phyloP scores from a whole-genome alignment of 2,888 invertebrate genomes.

The Euclidia mi region DNA sequence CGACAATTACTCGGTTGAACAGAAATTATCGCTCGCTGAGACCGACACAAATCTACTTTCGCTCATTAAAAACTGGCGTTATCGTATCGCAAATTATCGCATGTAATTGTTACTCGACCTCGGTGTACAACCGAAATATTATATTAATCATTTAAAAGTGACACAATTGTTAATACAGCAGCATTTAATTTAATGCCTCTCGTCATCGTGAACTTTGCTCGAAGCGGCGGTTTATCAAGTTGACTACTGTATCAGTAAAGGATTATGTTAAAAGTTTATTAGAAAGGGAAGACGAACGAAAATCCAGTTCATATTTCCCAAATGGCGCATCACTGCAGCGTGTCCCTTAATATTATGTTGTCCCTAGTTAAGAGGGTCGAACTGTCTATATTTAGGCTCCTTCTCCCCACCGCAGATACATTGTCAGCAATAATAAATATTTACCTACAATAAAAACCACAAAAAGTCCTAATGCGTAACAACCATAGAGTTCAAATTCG shows the following conservation, averaged over 20 bases:
- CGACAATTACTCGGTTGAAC: slow-evolving; percentile 85
- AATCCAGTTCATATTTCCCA: slow-evolving; percentile 52
- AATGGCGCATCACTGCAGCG: slow-evolving; percentile 47
- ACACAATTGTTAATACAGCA: neutral
- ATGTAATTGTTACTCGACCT: slow-evolving; percentile 65
- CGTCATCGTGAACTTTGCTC: neutral
- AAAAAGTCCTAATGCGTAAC: slow-evolving; percentile 53
- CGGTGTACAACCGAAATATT: slow-evolving; percentile 22
- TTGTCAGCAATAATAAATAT: slow-evolving; percentile 79
- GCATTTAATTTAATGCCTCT: neutral
- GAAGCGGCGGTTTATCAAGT: slow-evolving; percentile 3
- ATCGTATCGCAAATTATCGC: slow-evolving; percentile 81
- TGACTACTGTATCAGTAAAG: slow-evolving; percentile 10
- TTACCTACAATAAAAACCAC: slow-evolving; percentile 67
- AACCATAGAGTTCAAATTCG: slow-evolving; percentile 60
- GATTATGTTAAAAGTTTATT: slow-evolving; percentile 15
- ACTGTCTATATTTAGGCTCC: slow-evolving; percentile 61
- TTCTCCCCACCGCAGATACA: slow-evolving; percentile 70
- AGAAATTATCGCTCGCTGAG: slow-evolving; percentile 75
- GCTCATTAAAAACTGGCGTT: slow-evolving; percentile 78
- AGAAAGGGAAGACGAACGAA: slow-evolving; percentile 17
- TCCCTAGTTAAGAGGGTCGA: slow-evolving; percentile 60
- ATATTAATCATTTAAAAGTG: slow-evolving; percentile 10
- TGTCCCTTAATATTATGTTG: slow-evolving; percentile 52
- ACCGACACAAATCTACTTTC: slow-evolving; percentile 79